phyloP scores from a whole-genome alignment of 2,113 vertebrate species.

The Gulo gulo region DNA sequence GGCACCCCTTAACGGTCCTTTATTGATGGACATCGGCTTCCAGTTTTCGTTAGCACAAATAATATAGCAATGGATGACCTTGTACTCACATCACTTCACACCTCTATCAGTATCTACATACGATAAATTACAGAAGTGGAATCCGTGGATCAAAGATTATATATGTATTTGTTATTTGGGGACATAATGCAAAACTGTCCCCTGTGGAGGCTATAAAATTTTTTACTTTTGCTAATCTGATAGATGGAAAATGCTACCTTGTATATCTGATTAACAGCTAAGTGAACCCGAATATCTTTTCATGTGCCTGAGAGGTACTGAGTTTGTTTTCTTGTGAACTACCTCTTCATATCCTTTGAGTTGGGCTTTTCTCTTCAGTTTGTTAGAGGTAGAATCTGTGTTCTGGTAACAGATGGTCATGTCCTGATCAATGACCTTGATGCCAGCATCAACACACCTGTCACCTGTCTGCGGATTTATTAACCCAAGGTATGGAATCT shows the following conservation, averaged over 20 bases:
- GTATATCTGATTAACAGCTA: background rate
- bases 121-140: background rate
- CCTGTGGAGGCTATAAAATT: background rate
- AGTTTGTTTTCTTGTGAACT: background rate
- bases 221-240: background rate
- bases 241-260: background rate
- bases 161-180: background rate
- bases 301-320: background rate
- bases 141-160: background rate
- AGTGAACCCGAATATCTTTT: background rate
- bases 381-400: background rate
- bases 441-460: background rate
- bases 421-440: conserved; percentile 6
- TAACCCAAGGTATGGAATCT: background rate
- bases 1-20: background rate
- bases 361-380: background rate
- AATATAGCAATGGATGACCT: background rate
- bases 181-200: background rate
- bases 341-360: background rate
- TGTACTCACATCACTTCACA: background rate
- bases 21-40: background rate
- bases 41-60: background rate
- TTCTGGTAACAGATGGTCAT: background rate
- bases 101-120: background rate
- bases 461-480: background rate